A percentile compares a stretch with the other conserved stretches of the same genome.
These are phyloP conservation scores for Apamea monoglypha DNA, from an alignment of 2,888 invertebrate species.

Conservation along the genomic window DNA sequence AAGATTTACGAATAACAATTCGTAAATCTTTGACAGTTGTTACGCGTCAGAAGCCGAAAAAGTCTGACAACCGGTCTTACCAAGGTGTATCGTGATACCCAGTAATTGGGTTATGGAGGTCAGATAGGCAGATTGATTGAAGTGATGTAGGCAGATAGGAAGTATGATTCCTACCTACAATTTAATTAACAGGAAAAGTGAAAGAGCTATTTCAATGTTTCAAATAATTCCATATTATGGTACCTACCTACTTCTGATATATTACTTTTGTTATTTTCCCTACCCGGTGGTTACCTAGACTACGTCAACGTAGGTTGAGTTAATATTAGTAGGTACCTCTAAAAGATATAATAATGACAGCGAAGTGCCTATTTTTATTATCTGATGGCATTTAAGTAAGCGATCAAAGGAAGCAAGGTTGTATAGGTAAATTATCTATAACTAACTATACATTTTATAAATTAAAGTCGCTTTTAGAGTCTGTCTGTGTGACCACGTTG, in stretches of 20 bases:
- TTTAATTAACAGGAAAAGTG: conserved; percentile 6
- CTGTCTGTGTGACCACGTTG: neutral
- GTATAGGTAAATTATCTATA: neutral
- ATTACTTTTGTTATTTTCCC: conserved; percentile 1
- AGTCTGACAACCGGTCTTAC: no score
- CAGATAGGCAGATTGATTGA: no score
- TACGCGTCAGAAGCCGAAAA: no score
- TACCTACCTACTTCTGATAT: neutral
- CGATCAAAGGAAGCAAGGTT: conserved; percentile 21
- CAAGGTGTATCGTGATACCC: no score
- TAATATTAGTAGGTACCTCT: conserved; percentile 9
- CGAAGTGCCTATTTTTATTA: conserved; percentile 11
- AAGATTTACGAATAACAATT: no score
- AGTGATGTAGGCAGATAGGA: neutral
- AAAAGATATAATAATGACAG: conserved; percentile 23
- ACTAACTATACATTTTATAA: neutral
- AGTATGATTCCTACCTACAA: neutral
- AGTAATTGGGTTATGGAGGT: no score
- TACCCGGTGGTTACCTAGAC: neutral
- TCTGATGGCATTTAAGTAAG: conserved; percentile 33
- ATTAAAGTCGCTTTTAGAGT: neutral
- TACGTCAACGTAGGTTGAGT: neutral
- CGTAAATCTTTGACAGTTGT: no score
- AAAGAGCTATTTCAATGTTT: neutral
- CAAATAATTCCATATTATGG: neutral